phyloP scores from a whole-genome alignment of 2,888 invertebrate species.

The Antheraea yamamai region DNA sequence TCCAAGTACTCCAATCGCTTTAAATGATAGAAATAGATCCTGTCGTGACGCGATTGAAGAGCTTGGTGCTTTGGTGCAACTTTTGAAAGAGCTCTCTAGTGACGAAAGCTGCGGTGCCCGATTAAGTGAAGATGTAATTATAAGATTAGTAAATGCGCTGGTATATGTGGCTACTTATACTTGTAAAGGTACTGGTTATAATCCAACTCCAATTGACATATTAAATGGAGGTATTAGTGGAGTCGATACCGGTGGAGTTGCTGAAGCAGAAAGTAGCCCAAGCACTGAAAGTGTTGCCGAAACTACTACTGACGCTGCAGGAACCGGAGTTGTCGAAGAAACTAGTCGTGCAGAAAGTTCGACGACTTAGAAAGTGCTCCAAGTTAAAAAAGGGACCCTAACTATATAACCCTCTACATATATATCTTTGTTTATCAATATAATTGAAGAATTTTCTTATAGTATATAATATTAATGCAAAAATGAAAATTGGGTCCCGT shows the following conservation, averaged over 20 bases:
- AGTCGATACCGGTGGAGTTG: background rate
- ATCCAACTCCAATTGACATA: too few relatives aligned
- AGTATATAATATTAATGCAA: too few relatives aligned
- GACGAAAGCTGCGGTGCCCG: background rate
- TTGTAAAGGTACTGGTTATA: background rate
- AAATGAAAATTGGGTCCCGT: too few relatives aligned
- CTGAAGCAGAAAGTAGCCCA: too few relatives aligned
- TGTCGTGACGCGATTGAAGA: slow-evolving; percentile 1
- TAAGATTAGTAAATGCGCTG: slow-evolving; percentile 1
- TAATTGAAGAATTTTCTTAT: too few relatives aligned
- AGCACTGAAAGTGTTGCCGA: too few relatives aligned
- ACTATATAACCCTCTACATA: too few relatives aligned
- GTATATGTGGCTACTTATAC: background rate
- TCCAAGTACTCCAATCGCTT: background rate
- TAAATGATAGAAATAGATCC: background rate
- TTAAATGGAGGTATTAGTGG: background rate
- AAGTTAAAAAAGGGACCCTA: too few relatives aligned
- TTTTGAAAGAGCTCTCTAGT: background rate
- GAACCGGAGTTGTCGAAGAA: background rate
- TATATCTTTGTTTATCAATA: too few relatives aligned
- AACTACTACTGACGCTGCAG: background rate
- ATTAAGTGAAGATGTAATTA: slow-evolving; percentile 8
- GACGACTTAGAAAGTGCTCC: too few relatives aligned
- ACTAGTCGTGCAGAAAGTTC: background rate
- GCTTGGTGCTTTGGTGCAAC: slow-evolving; percentile 8